Evolutionary conservation across 2,888 invertebrate genomes (phyloP).

Genomic region (Caradrina kadenii): DNA sequence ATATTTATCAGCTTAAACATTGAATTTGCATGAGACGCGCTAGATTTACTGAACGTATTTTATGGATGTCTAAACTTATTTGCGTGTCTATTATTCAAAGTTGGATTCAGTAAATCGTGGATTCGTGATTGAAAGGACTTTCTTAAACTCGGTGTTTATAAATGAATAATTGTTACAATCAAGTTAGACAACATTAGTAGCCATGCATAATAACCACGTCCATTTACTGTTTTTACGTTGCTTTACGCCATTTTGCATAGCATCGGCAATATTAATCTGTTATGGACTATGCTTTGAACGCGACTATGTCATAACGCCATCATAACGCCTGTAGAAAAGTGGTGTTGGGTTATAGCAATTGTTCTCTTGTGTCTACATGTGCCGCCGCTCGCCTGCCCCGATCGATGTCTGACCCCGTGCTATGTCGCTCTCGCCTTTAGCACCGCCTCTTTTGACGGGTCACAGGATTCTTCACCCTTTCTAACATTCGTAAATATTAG

Average conservation of each 20-base stretch:
- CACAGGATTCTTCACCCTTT: constrained; percentile 65
- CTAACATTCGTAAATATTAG: constrained; percentile 48
- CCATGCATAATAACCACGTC: constrained; percentile 41
- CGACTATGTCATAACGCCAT: constrained; percentile 55
- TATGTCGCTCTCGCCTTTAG: constrained; percentile 80
- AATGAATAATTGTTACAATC: constrained; percentile 12
- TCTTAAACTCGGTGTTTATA: constrained; percentile 1
- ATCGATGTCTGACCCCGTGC: constrained; percentile 87
- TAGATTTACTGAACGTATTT: constrained; percentile 16
- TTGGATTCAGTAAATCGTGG: neutral
- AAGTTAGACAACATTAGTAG: constrained; percentile 50
- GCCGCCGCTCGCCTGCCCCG: constrained; percentile 71
- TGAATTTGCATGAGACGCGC: constrained; percentile 13
- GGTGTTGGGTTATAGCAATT: constrained; percentile 71
- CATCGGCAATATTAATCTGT: constrained; percentile 62
- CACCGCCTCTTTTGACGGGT: constrained; percentile 77
- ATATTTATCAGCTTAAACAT: constrained; percentile 29
- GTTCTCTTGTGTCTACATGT: constrained; percentile 72
- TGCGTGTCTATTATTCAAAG: neutral
- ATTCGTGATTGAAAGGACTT: neutral
- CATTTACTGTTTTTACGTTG: constrained; percentile 46
- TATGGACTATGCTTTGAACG: constrained; percentile 58
- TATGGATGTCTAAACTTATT: neutral
- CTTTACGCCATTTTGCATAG: constrained; percentile 54
- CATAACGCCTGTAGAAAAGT: constrained; percentile 60